phyloP scores from a whole-genome alignment of 2,113 vertebrate genomes.

The Pluvialis apricaria region DNA sequence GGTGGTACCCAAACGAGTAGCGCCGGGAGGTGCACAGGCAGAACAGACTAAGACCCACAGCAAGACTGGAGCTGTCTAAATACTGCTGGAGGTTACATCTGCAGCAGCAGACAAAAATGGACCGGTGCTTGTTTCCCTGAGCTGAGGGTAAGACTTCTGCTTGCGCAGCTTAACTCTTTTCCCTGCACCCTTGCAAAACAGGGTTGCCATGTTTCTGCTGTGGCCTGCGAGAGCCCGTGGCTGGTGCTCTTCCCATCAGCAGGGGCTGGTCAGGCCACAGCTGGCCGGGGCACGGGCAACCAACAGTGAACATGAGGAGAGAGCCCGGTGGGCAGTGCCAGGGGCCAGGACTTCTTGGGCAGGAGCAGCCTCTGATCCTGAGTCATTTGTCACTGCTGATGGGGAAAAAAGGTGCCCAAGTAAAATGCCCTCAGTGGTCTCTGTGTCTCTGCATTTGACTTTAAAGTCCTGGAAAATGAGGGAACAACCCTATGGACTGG shows the following conservation, averaged over 20 bases:
- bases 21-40: neutral
- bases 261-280: neutral
- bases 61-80: neutral
- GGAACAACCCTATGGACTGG: neutral
- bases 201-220: neutral
- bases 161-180: neutral
- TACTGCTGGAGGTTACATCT: neutral
- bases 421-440: neutral
- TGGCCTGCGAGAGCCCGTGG: neutral
- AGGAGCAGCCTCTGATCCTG: neutral
- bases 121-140: neutral
- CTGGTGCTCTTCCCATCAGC: neutral
- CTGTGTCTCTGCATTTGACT: neutral
- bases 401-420: neutral
- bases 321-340: fast-evolving
- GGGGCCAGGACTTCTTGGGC: neutral
- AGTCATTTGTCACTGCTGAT: neutral
- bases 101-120: neutral
- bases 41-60: neutral
- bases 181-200: neutral
- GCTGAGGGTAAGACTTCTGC: neutral
- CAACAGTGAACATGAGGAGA: neutral
- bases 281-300: fast-evolving
- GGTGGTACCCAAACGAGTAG: neutral
- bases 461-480: neutral